Percentiles rank a stretch among this genome's conserved stretches.
Conservation (phyloP, 2,797 vertebrate species). For the Pseudochromis fuscus region DNA sequence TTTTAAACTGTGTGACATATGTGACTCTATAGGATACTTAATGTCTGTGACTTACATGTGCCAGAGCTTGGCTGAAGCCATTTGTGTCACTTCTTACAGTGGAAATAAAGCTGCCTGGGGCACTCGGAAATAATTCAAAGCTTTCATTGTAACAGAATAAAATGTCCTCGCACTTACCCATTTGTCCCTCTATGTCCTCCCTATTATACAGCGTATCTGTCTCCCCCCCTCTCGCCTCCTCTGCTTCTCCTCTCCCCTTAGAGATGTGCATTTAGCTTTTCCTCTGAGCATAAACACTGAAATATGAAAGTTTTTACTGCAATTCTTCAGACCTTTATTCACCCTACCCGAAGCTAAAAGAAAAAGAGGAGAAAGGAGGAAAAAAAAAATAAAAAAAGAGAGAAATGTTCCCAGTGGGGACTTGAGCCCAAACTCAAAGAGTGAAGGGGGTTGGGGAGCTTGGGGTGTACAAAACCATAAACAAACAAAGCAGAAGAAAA, state of each 20-base stretch:
- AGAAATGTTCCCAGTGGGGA: conserved; percentile 46
- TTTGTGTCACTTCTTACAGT: conserved; percentile 32
- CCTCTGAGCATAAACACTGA: conserved; percentile 56
- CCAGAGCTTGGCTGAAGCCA: conserved; percentile 19
- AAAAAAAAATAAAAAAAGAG: not conserved
- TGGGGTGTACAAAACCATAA: conserved; percentile 58
- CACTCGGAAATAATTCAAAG: conserved; percentile 39
- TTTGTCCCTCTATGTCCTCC: conserved; percentile 43
- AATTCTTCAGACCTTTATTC: conserved; percentile 60
- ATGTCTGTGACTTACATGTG: not conserved
- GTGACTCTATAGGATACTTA: conserved; percentile 6
- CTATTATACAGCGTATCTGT: conserved; percentile 31
- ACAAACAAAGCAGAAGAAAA: conserved; percentile 69
- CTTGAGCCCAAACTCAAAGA: conserved; percentile 57
- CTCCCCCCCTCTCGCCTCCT: conserved; percentile 13
- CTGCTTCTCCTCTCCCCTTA: conserved; percentile 21
- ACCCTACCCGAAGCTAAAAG: conserved; percentile 47
- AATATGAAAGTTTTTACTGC: conserved; percentile 61
- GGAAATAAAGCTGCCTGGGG: conserved; percentile 31
- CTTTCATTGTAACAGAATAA: conserved; percentile 38
- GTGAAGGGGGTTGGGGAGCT: conserved; percentile 21
- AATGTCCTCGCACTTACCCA: conserved; percentile 38
- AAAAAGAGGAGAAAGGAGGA: not conserved
- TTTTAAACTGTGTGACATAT: conserved; percentile 4
- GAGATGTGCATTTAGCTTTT: conserved; percentile 69